Evolutionary conservation across 2,113 vertebrate species (phyloP), one percentile per base, ranked within the genome.

Genomic region (Sinocyclocheilus anshuiensis): DNA sequence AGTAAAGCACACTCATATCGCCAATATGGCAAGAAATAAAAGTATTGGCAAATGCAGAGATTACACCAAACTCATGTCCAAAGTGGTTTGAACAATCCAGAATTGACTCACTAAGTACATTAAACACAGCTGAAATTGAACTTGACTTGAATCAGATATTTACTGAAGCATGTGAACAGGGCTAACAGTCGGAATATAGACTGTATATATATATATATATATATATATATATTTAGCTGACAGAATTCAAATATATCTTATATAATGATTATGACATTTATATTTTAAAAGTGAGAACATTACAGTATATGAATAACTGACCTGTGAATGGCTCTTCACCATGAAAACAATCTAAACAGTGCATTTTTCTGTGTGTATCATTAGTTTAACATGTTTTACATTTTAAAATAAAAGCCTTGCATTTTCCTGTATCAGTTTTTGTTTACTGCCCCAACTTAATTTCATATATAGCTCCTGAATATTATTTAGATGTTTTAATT

Each of bases 1-100:
- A 61, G 29, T 57, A 50, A 84, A 86, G 79, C 45, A 72, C 83
- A 87, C 85, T 88, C 80, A 53, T 78, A 87, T 84, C 69, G 50
- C 24, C 89, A 87, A 89, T 86, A 65, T 83, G 74, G 74, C 24
- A 71, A 71, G 29, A 33, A 4, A 29, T 36, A 50, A 24, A 4
- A 8, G 12, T 50, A 16, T 4, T 76, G 42, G 22, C 12, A 75
- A 26, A 65, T 29, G 24, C 11, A 2, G 63, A 67, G 24, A 67
- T 67, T 29, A 67, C 12, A 67, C 26, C 3, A 61, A 74, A 42
- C 20, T 75, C 22, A 6, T 48, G 72, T 71, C 8, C 7, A 20
- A 36, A 18, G 20, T 2, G 18, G 18, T 72, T 71, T 71, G 16
- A 71, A 71, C 29, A 71, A 71, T 36, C 8, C 33, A 16, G 53